phyloP scores from a whole-genome alignment of 2,113 vertebrate species.

The Callipepla squamata region DNA sequence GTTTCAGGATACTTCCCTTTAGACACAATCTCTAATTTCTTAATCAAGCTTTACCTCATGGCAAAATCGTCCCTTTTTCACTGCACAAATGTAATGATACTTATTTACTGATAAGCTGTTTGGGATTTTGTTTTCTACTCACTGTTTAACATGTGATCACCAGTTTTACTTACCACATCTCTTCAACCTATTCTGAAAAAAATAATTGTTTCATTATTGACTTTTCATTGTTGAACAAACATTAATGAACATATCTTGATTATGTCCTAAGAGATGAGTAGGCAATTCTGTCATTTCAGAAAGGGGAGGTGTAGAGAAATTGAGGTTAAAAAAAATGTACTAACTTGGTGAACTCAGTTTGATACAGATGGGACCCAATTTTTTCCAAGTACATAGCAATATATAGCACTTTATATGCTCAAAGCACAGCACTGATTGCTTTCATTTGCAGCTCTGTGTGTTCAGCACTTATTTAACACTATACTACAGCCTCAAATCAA shows the following conservation, averaged over 20 bases:
- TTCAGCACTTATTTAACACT: constrained; percentile 65
- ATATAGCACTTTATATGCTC: constrained; percentile 64
- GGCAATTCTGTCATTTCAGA: constrained; percentile 32
- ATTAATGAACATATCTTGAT: constrained; percentile 52
- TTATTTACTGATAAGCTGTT: background rate
- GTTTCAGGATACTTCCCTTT: background rate
- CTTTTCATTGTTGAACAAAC: constrained; percentile 37
- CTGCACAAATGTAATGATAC: background rate
- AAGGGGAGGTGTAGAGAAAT: background rate
- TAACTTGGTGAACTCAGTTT: constrained; percentile 39
- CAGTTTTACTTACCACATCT: constrained; percentile 1
- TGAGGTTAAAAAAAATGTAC: constrained; percentile 24
- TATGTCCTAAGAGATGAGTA: background rate
- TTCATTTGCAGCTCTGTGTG: constrained; percentile 68
- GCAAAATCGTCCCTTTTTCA: background rate
- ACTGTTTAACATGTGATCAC: background rate
- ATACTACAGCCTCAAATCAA: constrained; percentile 44
- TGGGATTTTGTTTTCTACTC: background rate
- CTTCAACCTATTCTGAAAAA: constrained; percentile 2
- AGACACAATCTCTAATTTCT: background rate
- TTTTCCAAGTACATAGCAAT: constrained; percentile 62
- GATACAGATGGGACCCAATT: constrained; percentile 59
- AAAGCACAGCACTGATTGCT: constrained; percentile 64
- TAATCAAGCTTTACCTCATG: background rate
- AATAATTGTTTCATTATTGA: constrained; percentile 11